Conservation (phyloP, 2,113 vertebrate species). For the Sciurus niger region DNA sequence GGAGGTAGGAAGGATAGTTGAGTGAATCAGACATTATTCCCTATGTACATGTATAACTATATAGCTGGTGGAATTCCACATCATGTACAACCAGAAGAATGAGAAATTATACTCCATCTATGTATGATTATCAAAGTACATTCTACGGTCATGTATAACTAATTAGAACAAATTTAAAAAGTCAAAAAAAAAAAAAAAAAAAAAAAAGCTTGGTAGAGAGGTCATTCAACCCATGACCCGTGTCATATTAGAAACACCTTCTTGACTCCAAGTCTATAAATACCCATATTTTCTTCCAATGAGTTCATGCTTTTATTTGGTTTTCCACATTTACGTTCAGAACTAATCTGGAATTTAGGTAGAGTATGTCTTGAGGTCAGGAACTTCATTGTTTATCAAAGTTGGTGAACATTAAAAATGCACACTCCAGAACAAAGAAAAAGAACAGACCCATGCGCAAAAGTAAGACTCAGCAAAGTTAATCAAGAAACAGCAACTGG, state of each 20-base stretch:
- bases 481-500: not conserved
- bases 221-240: not conserved
- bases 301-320: not conserved
- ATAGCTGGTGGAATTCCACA: too few species aligned
- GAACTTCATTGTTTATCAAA: not conserved
- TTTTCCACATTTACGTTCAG: not conserved
- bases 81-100: too few species aligned
- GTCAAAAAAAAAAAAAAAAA: too few species aligned
- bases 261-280: not conserved
- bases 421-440: not conserved
- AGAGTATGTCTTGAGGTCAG: not conserved
- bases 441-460: not conserved
- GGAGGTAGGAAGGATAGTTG: too few species aligned
- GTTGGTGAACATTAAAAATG: too few species aligned
- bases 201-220: not conserved
- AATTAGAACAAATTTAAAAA: too few species aligned
- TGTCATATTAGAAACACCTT: constrained; percentile 17
- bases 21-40: too few species aligned
- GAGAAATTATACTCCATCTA: too few species aligned
- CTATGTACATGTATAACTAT: too few species aligned
- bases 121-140: too few species aligned
- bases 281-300: not conserved
- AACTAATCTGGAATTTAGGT: not conserved
- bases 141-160: too few species aligned
- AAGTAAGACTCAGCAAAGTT: not conserved